Evolutionary conservation across 2,888 invertebrate species (phyloP).

Genomic region (Drosophila lacicola): DNA sequence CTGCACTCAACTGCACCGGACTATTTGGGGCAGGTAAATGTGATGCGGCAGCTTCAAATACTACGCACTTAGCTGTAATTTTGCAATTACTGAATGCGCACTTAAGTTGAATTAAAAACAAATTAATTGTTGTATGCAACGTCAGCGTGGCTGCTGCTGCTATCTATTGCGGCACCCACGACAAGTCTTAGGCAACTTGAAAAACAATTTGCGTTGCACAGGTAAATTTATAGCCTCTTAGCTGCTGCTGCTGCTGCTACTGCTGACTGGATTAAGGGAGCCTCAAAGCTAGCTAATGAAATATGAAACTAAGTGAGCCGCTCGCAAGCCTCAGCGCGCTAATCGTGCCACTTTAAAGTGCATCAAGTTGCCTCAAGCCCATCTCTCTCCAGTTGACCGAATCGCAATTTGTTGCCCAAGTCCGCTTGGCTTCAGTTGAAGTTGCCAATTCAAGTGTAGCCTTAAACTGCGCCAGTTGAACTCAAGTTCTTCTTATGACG

Average conservation of each 20-base stretch:
- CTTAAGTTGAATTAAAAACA: conserved; percentile 77
- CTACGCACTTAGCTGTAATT: conserved; percentile 60
- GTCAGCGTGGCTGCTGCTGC: conserved; percentile 16
- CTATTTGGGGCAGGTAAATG: conserved; percentile 44
- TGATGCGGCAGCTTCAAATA: conserved; percentile 37
- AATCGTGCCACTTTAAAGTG: conserved; percentile 47
- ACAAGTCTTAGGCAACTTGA: conserved; percentile 53
- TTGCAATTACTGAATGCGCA: conserved; percentile 76
- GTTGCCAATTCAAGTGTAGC: conserved; percentile 19
- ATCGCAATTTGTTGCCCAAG: conserved; percentile 28
- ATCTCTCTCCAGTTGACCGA: conserved; percentile 31
- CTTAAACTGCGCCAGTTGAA: conserved; percentile 28
- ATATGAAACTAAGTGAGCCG: conserved; percentile 63
- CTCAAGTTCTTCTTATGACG: conserved; percentile 46
- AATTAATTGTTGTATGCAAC: conserved; percentile 70
- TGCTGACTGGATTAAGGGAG: conserved; percentile 54
- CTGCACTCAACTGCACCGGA: conserved; percentile 28
- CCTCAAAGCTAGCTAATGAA: conserved; percentile 71
- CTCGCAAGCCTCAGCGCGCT: conserved; percentile 43
- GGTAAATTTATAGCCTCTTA: conserved; percentile 47
- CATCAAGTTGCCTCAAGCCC: conserved; percentile 33
- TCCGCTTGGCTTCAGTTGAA: conserved; percentile 16
- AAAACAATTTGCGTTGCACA: conserved; percentile 68
- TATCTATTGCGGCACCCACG: conserved; percentile 58
- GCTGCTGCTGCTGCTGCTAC: conserved; percentile 25